phyloP scores from a whole-genome alignment of 1,140 invertebrate genomes.

The Formica exsecta region DNA sequence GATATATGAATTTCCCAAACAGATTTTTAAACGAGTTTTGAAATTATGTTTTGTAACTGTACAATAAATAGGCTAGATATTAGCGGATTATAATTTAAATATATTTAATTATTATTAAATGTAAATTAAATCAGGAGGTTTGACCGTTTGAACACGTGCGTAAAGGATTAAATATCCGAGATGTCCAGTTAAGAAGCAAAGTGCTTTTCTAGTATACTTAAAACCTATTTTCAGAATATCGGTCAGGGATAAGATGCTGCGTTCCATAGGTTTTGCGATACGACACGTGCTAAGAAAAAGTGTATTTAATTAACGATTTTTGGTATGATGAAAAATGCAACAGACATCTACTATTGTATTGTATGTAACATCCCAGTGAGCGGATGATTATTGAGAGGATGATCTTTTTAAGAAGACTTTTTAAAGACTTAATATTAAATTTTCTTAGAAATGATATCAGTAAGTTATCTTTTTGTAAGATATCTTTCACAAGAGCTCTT shows the following conservation, averaged over 20 bases:
- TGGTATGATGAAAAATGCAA: background rate
- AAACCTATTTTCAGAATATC: conserved; percentile 38
- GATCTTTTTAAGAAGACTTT: no score
- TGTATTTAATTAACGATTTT: background rate
- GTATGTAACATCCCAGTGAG: background rate
- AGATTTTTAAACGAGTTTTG: background rate
- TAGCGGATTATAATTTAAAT: no score
- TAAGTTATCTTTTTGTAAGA: no score
- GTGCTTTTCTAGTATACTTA: background rate
- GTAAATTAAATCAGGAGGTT: no score
- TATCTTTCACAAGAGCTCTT: no score
- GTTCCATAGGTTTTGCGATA: background rate
- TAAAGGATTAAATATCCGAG: no score
- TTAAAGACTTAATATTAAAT: no score
- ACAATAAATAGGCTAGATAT: no score
- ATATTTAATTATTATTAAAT: no score
- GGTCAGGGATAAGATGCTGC: background rate
- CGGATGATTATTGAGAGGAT: no score
- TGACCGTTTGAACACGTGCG: no score
- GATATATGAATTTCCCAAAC: background rate
- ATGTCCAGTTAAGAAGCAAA: background rate
- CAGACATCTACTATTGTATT: background rate
- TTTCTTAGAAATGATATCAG: no score
- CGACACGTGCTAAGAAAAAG: background rate
- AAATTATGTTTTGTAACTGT: background rate